Evolutionary conservation across 1,140 invertebrate genomes (phyloP), one percentile per base, ranked within the genome.

Genomic region (Bombus affinis): DNA sequence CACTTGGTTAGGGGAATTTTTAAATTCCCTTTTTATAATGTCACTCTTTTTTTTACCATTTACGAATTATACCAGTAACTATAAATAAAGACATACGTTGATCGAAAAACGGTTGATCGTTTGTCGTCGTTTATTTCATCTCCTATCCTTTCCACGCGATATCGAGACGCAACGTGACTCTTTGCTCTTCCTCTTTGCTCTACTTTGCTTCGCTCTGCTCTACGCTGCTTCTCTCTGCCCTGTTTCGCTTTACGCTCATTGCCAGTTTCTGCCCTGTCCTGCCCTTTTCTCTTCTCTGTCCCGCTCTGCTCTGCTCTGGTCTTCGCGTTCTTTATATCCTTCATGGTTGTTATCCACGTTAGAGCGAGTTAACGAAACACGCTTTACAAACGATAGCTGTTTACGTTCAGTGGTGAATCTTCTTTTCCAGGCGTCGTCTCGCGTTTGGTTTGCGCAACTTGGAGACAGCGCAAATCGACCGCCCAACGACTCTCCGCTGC

Each of bases 391-490:
- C 37, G 47, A 42, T n/a, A 42, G 22, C 13, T 28, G 6, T 32
- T 73, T 25, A 32, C 18, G 71, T 74, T 65, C 84, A 86, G 53
- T 70, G 28, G 44, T 81, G 32, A 37, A 53, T 86, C 71, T 88
- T 88, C 18, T 88, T 86, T 88, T 88, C 28, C 86, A 88, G 86
- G 53, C 65, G n/a, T 74, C 57, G 12, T 71, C n/a, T 53, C 86
- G 37, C 35, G n/a, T 37, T 42, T 47, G 32, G 32, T 65, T 62
- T 86, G 86, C 59, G n/a, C 81, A 18, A 12, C 75, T 28, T 53
- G 75, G 35, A 35, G 44, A 28, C 28, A 25, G n/a, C 73, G 32
- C 53, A n/a, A 42, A 44, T 37, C 84, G 35, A 18, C 62, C 53
- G 72, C 0, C n/a, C 32, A 39, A 18, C 62, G 35, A 18, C 13